Base-by-base conservation (phyloP, 2,888 invertebrate genomes). In the Brachycybe producta region DNA sequence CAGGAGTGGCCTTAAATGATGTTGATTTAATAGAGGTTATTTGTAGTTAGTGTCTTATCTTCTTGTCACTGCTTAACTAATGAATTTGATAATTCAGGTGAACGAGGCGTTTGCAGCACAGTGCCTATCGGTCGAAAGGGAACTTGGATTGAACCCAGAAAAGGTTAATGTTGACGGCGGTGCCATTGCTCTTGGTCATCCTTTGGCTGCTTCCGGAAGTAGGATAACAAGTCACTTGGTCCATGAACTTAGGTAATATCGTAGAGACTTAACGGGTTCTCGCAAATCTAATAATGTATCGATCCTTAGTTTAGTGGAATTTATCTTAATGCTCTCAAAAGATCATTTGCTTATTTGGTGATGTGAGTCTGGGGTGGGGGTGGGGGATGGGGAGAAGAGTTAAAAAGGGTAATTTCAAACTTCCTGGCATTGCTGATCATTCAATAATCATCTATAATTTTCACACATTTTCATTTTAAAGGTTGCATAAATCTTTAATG, bases 71-170 rank as follows among this genome's bases (percentile, higher is more conserved):
- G 11, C 17, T 38, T 38, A 15, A 15, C 5, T 19, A 28, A 43
- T n/a, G 3, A 15, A 35, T 52, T 8, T 2, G 56, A 59, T 57
- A 53, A 62, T 64, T 7, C 62, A 92, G 90, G 91, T 97, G 59
- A 98, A 98, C 70, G 98, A 98, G 71, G 98, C 98, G 0, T 98
- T 98, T 73, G 90, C 81, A 40, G 84, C 94, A 0, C 98, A 98
- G 71, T 43, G 17, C 2, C 70, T 98, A 48, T 81, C 97, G 0
- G 95, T 95, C 59, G 83, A 81, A 42, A 87, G 88, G 63, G 91
- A 86, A 44, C 73, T 98, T 42, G 79, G 82, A 55, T 68, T 98
- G 53, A 88, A 97, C 66, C 68, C 80, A 53, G 79, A 79, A 56
- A 92, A 87, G 65, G 71, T 94, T 59, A 98, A 98, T 69, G 82